Percentiles rank a stretch among this genome's conserved stretches.
phyloP scores from a whole-genome alignment of 2,113 vertebrate genomes.

The Otis tarda region DNA sequence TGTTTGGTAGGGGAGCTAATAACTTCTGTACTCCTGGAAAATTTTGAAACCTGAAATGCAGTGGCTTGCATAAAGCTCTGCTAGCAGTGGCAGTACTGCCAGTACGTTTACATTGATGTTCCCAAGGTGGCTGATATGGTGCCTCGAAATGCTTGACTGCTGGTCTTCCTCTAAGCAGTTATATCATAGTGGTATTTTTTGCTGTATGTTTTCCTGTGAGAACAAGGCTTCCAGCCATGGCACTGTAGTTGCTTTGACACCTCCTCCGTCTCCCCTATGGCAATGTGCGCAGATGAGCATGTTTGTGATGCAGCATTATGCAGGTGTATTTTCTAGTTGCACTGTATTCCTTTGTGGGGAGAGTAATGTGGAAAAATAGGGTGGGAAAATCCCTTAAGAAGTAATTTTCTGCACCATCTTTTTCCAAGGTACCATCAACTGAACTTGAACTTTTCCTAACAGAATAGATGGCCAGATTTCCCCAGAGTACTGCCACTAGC shows the following conservation, averaged over 20 bases:
- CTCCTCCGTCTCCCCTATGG: not conserved
- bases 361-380: not conserved
- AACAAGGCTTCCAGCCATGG: not conserved
- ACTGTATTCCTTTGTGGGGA: not conserved
- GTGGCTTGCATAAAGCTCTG: not conserved
- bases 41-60: not conserved
- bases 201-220: not conserved
- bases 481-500: not conserved
- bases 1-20: not conserved
- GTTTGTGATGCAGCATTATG: not conserved
- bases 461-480: not conserved
- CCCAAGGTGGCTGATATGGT: not conserved
- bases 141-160: not conserved
- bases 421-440: not conserved
- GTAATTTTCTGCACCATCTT: not conserved
- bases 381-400: not conserved
- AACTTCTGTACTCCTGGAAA: not conserved
- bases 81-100: no score
- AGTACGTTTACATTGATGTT: not conserved
- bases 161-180: not conserved
- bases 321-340: not conserved
- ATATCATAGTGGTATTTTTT: not conserved
- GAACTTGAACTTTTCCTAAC: not conserved
- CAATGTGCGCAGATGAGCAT: not conserved
- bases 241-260: not conserved